Base-by-base conservation (phyloP, 2,888 invertebrate species). In the Elegia similella region DNA sequence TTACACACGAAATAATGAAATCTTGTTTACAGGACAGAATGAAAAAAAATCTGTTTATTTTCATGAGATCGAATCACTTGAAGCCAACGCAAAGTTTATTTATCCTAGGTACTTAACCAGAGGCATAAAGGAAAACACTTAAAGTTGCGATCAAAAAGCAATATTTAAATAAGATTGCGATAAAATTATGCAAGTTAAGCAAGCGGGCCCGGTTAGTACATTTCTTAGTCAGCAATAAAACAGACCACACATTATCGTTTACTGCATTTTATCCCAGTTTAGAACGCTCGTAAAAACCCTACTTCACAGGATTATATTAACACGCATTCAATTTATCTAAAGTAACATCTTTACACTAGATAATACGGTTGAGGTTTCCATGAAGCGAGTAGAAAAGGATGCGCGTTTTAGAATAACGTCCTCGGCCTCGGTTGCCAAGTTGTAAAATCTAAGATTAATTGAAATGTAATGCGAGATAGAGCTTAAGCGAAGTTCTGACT, bases 361-460 rank as follows among this genome's bases (percentile, higher is more conserved):
- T 12, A 17, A 38, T 34, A 50, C 16, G 34, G 50, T 50, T 50
- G 16, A 16, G 2, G 16, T 34, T 42, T 10, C 7, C 12, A 12
- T 23, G 42, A 12, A 17, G 8, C 29, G 16, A 29, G 23, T 3
- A 13, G 42, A 42, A 13, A 53, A 42, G 42, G 42, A 53, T 42
- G 42, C 7, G 23, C 7, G 16, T 15, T 17, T 8, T 29, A 42
- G 17, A 42, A 42, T 38, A 53, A 16, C 2, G 16, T 17, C n/a
- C 34, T 50, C 23, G 8, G 38, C 42, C 17, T 16, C 44, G 12
- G 56, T 58, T 59, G 63, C 59, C 58, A 57, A 42, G 60, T 55
- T 56, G 55, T 59, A 57, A 61, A 59, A 53, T 50, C 56, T 52
- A 52, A 58, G 52, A 60, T 57, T 57, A 62, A 60, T 47, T 47